Base-by-base conservation (phyloP, 2,113 vertebrate species). In the Ceuthmochares aereus region DNA sequence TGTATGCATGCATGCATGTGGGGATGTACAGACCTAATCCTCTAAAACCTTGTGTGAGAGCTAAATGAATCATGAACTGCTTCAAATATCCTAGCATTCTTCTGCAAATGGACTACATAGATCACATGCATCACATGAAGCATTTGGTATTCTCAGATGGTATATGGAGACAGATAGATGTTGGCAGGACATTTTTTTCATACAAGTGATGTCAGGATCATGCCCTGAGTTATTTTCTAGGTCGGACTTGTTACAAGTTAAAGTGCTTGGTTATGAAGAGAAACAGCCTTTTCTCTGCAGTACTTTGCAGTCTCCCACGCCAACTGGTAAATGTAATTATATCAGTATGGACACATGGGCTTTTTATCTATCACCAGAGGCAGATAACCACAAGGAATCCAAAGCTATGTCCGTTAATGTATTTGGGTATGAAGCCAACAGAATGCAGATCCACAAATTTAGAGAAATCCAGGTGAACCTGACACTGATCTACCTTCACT, bases 321-420 rank as follows among this genome's bases (percentile, higher is more conserved):
- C 56, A 63, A 67, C 85, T 96, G 83, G 79, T 87, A 90, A 84
- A 94, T 84, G 90, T 92, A 94, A 94, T 45, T 55, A 63, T 92
- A 96, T 89, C 90, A 90, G 66, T 70, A 84, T 78, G 56, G 85
- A 82, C 76, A 90, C 93, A 83, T 83, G 87, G 78, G 78, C 78
- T 59, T 87, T 95, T 77, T 75, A 87, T 91, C 74, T 87, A 87
- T 72, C 87, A 87, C 87, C 75, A 94, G 82, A 92, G 42, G 64
- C 82, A 92, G 96, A 96, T 85, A 94, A 91, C 62, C 42, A 87
- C 37, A 80, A 72, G 52, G 60, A 84, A 93, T 81, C 76, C 69
- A 60, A 88, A 95, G 66, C 30, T 63, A 55, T 68, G 43, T 42
- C 36, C 49, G 19, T 84, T 96, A 93, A 81, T 56, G 36, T 68